These are phyloP conservation scores for Tipula lateralis DNA, from an alignment of 2,888 invertebrate genomes.

Conservation along the genomic window DNA sequence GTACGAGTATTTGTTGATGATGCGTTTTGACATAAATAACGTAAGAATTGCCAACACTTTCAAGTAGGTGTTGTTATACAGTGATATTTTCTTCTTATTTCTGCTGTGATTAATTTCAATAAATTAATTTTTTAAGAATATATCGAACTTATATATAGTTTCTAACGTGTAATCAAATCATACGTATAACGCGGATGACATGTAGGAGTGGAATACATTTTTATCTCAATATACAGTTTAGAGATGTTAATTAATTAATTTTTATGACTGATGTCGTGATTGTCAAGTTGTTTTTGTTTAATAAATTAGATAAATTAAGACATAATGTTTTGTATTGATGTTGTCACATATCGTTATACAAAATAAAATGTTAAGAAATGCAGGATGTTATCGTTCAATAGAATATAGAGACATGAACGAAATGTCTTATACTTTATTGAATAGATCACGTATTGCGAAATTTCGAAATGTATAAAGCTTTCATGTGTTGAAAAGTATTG, in stretches of 20 bases:
- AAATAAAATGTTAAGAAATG: not conserved
- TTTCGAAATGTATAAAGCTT: not conserved
- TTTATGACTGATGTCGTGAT: not conserved
- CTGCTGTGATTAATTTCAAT: not conserved
- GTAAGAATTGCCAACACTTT: not conserved
- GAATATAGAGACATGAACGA: not conserved
- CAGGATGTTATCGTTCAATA: not conserved
- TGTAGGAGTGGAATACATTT: not conserved
- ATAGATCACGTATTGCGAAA: not conserved
- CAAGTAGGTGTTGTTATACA: not conserved
- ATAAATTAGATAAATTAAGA: conserved; percentile 19
- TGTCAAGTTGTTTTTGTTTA: not conserved
- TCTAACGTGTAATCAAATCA: not conserved
- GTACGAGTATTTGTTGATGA: not conserved
- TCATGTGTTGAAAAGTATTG: no score
- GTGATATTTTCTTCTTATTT: not conserved
- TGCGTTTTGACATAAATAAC: not conserved
- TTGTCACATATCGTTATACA: not conserved
- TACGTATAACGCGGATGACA: not conserved
- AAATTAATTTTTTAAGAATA: not conserved
- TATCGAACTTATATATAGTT: not conserved
- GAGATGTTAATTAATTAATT: not conserved
- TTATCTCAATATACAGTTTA: no score
- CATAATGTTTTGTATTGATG: not conserved
- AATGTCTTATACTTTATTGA: not conserved